These are phyloP conservation scores for Harpagifer antarcticus DNA, from an alignment of 2,797 vertebrate genomes.

Conservation along the genomic window DNA sequence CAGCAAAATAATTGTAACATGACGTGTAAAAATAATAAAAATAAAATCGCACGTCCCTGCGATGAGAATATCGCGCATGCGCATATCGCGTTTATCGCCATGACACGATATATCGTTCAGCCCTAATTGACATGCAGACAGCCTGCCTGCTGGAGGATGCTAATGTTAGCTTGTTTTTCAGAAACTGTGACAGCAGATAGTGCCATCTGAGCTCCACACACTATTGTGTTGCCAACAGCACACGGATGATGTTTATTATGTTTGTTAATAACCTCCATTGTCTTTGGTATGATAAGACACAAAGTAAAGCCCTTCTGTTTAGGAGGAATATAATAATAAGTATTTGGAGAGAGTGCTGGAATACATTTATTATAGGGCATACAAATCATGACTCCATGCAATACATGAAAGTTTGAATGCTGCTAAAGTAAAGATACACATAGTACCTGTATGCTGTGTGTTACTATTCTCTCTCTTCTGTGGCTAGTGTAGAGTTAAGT, in stretches of 20 bases:
- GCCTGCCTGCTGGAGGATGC: conserved; percentile 14
- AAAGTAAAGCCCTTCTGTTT: neutral
- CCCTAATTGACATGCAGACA: conserved; percentile 22
- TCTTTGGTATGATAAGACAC: neutral
- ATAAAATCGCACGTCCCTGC: too few species aligned
- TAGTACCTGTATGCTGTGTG: neutral
- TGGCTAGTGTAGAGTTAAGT: neutral
- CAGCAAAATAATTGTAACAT: too few species aligned
- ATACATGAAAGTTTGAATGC: neutral
- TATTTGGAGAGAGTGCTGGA: neutral
- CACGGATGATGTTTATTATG: neutral
- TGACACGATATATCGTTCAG: too few species aligned
- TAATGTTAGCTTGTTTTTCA: conserved; percentile 3
- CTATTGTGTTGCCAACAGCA: neutral
- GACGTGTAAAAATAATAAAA: too few species aligned
- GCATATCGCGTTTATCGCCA: too few species aligned
- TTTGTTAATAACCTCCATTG: neutral
- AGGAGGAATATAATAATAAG: neutral
- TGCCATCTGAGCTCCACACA: neutral
- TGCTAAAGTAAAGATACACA: neutral
- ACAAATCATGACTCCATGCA: neutral
- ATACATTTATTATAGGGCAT: neutral
- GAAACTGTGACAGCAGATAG: neutral
- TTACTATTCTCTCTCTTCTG: too few species aligned
- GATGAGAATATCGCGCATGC: too few species aligned